These are phyloP conservation scores for Caenorhabditis brenneri DNA, from an alignment of 1,140 invertebrate species.

Conservation along the genomic window DNA sequence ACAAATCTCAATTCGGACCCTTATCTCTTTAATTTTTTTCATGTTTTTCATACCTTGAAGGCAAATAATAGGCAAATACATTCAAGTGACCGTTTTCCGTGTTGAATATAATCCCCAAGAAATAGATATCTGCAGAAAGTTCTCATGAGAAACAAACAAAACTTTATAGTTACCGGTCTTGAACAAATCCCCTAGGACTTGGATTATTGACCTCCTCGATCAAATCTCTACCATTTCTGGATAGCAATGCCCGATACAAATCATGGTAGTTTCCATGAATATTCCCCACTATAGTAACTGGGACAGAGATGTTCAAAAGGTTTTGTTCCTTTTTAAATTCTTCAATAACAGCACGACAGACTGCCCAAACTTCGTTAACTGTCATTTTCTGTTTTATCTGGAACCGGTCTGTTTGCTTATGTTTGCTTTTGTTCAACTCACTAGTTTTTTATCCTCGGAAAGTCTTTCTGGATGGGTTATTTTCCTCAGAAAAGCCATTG, in stretches of 20 bases:
- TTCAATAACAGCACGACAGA: background rate
- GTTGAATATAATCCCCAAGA: background rate
- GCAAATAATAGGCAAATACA: background rate
- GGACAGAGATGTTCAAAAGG: background rate
- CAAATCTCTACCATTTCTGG: background rate
- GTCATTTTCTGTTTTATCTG: background rate
- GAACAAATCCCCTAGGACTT: background rate
- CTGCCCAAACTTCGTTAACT: background rate
- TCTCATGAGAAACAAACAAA: background rate
- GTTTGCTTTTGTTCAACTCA: background rate
- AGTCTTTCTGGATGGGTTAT: background rate
- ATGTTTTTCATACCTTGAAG: background rate
- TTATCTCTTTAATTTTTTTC: background rate
- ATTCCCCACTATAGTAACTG: background rate
- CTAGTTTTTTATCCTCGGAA: background rate
- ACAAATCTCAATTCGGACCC: background rate
- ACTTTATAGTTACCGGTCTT: background rate
- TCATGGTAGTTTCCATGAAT: constrained; percentile 3
- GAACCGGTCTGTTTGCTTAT: background rate
- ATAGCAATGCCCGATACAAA: background rate
- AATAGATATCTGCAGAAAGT: background rate
- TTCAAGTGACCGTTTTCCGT: background rate
- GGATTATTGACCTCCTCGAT: background rate
- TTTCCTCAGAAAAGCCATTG: background rate
- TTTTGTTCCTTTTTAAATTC: background rate